Percentiles rank a stretch among this genome's conserved stretches.
Evolutionary conservation across 2,797 vertebrate species (phyloP).

Genomic region (Pelodytes ibericus): DNA sequence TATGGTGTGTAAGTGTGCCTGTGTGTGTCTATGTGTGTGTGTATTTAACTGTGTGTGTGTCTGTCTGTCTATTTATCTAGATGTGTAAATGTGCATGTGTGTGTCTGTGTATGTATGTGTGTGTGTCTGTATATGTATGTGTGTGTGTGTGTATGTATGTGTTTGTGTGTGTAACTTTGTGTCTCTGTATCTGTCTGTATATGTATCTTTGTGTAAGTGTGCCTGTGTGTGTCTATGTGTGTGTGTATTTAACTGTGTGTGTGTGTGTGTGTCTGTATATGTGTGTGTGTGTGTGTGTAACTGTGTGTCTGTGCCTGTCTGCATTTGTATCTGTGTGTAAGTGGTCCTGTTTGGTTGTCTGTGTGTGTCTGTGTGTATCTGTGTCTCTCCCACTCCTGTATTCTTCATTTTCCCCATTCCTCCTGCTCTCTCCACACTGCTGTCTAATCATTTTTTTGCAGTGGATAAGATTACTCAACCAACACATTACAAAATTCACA

Average conservation of each 20-base stretch:
- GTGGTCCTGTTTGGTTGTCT: background rate
- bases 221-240: too few relatives aligned
- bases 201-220: too few relatives aligned
- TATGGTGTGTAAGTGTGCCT: background rate
- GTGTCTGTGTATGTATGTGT: too few relatives aligned
- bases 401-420: background rate
- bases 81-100: too few relatives aligned
- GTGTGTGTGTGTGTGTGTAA: background rate
- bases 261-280: background rate
- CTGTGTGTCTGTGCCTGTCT: background rate
- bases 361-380: background rate
- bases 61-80: too few relatives aligned
- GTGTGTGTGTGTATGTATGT: too few relatives aligned
- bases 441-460: conserved; percentile 39
- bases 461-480: conserved; percentile 35
- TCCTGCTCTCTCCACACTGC: conserved; percentile 19
- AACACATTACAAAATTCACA: conserved; percentile 37
- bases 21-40: too few relatives aligned
- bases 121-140: too few relatives aligned
- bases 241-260: too few relatives aligned
- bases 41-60: too few relatives aligned
- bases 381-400: background rate
- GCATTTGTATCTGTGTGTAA: background rate
- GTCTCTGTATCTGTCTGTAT: too few relatives aligned
- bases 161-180: too few relatives aligned